Conservation (phyloP, 2,888 invertebrate species). For the Aphodius sticticus region DNA sequence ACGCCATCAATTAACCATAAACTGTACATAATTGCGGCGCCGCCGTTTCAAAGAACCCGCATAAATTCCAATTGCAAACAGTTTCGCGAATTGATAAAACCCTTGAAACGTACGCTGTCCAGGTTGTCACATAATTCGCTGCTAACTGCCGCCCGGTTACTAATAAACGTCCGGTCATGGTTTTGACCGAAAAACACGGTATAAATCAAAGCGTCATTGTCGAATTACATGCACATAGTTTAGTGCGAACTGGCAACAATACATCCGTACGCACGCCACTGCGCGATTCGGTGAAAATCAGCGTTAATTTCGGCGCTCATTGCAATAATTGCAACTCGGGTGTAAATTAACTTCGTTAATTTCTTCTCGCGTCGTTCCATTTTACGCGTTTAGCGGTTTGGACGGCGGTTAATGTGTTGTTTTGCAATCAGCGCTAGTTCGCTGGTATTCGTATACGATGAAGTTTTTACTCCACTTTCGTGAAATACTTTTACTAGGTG, state of each 20-base stretch:
- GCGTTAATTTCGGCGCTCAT: constrained; percentile 11
- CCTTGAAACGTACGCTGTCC: not conserved
- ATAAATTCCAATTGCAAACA: not conserved
- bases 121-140: constrained; percentile 18
- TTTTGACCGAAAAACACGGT: constrained; percentile 15
- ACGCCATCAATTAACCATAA: not conserved
- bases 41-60: not conserved
- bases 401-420: not conserved
- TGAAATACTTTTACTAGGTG: no score
- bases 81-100: constrained; percentile 4
- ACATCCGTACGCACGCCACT: not conserved
- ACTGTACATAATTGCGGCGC: not conserved
- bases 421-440: not conserved
- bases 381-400: not conserved
- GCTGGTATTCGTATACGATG: not conserved
- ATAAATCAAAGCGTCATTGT: constrained; percentile 20
- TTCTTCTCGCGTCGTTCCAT: not conserved
- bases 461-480: no score
- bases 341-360: constrained; percentile 4
- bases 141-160: constrained; percentile 5
- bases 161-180: constrained; percentile 19
- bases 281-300: constrained; percentile 13
- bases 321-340: not conserved
- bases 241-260: constrained; percentile 4
- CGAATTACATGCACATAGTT: constrained; percentile 11